phyloP scores from a whole-genome alignment of 1,140 invertebrate genomes.

The Neodiprion pinetum region DNA sequence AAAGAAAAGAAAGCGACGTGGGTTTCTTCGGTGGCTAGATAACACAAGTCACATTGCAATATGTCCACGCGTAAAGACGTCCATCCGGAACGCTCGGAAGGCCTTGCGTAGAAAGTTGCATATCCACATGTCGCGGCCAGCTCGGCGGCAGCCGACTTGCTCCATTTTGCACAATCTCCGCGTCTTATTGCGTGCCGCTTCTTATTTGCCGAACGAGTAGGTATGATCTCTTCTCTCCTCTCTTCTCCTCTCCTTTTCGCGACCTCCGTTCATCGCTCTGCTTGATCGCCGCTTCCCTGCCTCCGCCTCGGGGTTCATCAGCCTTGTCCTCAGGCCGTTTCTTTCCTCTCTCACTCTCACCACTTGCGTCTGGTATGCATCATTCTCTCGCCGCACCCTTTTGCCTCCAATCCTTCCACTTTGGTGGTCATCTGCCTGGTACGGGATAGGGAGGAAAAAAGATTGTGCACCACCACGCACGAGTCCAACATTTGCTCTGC shows the following conservation, averaged over 20 bases:
- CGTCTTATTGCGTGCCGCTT: neutral
- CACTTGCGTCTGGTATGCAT: neutral
- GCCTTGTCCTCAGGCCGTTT: neutral
- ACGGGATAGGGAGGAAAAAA: neutral
- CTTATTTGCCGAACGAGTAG: neutral
- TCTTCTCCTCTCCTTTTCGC: too few relatives aligned
- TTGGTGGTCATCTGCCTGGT: neutral
- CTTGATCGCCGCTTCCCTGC: neutral
- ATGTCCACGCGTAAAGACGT: too few relatives aligned
- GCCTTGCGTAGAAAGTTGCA: too few relatives aligned
- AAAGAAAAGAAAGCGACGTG: too few relatives aligned
- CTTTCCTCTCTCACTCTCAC: neutral
- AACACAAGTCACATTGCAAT: too few relatives aligned
- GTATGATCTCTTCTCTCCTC: too few relatives aligned
- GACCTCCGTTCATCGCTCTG: too few relatives aligned
- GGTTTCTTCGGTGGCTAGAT: too few relatives aligned
- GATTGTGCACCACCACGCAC: neutral
- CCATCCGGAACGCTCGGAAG: too few relatives aligned
- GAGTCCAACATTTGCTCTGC: neutral
- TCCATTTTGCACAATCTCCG: conserved; percentile 2
- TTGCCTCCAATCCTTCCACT: neutral
- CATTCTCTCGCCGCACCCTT: neutral
- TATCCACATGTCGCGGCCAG: too few relatives aligned
- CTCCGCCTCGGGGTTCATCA: neutral
- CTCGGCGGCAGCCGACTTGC: neutral